phyloP scores from a whole-genome alignment of 2,113 vertebrate genomes.

The Brachyistius frenatus region DNA sequence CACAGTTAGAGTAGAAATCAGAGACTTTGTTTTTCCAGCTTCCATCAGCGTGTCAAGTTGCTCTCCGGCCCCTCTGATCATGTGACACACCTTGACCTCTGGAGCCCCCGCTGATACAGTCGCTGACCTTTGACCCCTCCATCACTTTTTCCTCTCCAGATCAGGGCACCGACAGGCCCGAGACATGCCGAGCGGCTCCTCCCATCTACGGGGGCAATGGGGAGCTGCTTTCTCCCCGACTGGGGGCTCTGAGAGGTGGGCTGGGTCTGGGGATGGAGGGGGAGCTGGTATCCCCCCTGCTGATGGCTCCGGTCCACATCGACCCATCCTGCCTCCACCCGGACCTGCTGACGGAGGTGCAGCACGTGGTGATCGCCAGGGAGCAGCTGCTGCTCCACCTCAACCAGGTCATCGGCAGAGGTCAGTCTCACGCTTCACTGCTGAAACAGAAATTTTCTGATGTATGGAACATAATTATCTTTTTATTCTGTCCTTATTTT shows the following conservation, averaged over 20 bases:
- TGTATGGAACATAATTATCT: too few species aligned
- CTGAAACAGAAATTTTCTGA: too few species aligned
- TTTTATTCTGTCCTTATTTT: too few species aligned
- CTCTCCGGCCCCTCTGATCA: constrained; percentile 55
- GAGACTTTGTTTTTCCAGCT: constrained; percentile 52
- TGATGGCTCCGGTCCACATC: constrained; percentile 92
- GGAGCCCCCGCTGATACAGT: constrained; percentile 35
- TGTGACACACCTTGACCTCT: constrained; percentile 54
- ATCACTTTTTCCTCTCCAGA: constrained; percentile 82
- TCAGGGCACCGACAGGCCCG: constrained; percentile 91
- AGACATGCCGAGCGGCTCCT: constrained; percentile 89
- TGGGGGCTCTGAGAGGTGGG: constrained; percentile 76
- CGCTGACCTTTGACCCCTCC: constrained; percentile 56
- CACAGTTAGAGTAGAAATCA: constrained; percentile 22
- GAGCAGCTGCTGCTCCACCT: constrained; percentile 94
- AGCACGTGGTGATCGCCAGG: constrained; percentile 94
- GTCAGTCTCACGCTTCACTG: constrained; percentile 75
- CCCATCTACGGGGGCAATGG: constrained; percentile 89
- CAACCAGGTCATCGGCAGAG: constrained; percentile 96
- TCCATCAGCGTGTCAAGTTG: constrained; percentile 54
- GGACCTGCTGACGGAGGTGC: constrained; percentile 94
- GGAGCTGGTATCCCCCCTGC: constrained; percentile 92
- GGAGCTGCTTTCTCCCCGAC: constrained; percentile 91
- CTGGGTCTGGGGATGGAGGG: constrained; percentile 84
- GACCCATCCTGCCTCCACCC: constrained; percentile 94